Evolutionary conservation across 2,888 invertebrate genomes (phyloP), one percentile per base, ranked within the genome.

Genomic region (Caenorhabditis becei): DNA sequence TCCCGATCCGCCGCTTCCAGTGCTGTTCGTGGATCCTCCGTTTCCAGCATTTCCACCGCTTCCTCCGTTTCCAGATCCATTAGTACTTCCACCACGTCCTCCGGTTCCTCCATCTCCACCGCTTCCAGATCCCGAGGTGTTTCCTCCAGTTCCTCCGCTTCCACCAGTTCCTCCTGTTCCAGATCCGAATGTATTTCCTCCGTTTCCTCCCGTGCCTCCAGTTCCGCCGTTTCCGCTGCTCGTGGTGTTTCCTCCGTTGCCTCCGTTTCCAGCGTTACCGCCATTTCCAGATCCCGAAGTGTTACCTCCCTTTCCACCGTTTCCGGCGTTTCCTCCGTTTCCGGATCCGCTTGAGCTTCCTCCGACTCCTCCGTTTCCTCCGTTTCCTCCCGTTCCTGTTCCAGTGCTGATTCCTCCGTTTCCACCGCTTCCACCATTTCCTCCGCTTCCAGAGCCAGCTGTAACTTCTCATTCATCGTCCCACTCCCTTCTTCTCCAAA

Each of bases 221-320:
- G 26, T 54, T 28, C 54, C 54, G 14, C 54, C 54, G 18, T 54
- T 32, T 28, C 54, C 54, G 16, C 8, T 1, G 26, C 54, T 28
- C 2, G 28, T 14, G 11, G 24, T n/a, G 54, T 32, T 54, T n/a
- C 54, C 54, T 3, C 54, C 54, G n/a, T 54, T 54, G 3, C 54
- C 54, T 32, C 54, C 54, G 32, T 54, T 54, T 1, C 54, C 54
- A 2, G n/a, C 32, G 28, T 54, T 54, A 28, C 54, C 54, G 2
- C 54, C 54, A 18, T 54, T 32, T 4, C 54, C 54, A n/a, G 54
- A 28, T 54, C 54, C 54, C 4, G 54, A 28, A n/a, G n/a, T 32
- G 32, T 28, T 32, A 14, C 54, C 54, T 28, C 54, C 54, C 28
- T 32, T 54, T 28, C 54, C 54, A 28, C 54, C 54, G 32, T 54